phyloP scores from a whole-genome alignment of 2,113 vertebrate species.

The Toxotes jaculatrix region DNA sequence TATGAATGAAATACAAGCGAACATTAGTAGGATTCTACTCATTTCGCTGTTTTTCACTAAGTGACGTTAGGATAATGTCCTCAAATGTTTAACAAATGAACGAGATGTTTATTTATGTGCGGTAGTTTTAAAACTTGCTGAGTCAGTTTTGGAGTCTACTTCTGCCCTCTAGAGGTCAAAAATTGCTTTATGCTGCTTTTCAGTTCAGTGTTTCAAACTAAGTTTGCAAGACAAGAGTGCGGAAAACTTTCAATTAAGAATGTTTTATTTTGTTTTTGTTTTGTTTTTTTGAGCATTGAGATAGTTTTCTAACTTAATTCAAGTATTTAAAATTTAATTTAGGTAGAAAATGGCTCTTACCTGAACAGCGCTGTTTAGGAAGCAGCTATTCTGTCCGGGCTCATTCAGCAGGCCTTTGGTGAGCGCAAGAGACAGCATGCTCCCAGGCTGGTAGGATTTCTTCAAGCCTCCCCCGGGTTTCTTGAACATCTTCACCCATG shows the following conservation, averaged over 20 bases:
- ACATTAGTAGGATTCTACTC: background rate
- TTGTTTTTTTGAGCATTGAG: background rate
- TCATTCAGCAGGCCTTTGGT: slow-evolving; percentile 97
- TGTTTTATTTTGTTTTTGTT: no score
- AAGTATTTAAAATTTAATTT: background rate
- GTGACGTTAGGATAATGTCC: no score
- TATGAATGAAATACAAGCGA: background rate
- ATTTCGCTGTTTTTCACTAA: background rate
- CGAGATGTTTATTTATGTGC: background rate
- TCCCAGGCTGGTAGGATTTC: slow-evolving; percentile 96
- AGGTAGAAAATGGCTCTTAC: slow-evolving; percentile 78
- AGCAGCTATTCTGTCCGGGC: slow-evolving; percentile 98
- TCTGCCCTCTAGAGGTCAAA: slow-evolving; percentile 4
- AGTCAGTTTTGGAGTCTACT: background rate
- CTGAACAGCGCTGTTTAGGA: slow-evolving; percentile 99
- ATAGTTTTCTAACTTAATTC: background rate
- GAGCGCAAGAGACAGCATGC: slow-evolving; percentile 94
- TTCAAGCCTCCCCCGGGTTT: slow-evolving; percentile 92
- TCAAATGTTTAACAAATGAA: background rate
- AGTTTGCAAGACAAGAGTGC: background rate
- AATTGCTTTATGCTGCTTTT: background rate
- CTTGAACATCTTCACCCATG: slow-evolving; percentile 96
- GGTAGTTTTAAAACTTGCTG: background rate
- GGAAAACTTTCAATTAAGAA: background rate
- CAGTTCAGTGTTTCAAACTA: background rate